phyloP scores from a whole-genome alignment of 2,113 vertebrate genomes.

The Zosterops japonicus region DNA sequence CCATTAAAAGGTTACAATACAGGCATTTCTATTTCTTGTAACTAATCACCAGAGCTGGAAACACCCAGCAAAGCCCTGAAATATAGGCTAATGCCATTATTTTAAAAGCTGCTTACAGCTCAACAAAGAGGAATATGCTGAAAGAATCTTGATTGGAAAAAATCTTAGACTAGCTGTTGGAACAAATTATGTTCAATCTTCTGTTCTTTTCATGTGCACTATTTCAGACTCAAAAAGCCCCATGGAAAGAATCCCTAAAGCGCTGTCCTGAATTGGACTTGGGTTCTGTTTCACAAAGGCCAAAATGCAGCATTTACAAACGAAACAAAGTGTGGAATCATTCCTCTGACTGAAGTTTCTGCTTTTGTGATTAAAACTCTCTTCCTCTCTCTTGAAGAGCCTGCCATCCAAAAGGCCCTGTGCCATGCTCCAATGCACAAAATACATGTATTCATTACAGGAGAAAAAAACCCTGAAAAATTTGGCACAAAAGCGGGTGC shows the following conservation, averaged over 20 bases:
- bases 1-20: conserved; percentile 56
- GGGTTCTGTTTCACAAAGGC: conserved; percentile 61
- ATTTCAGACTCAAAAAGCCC: conserved; percentile 41
- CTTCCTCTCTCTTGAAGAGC: conserved; percentile 67
- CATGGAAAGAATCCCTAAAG: conserved; percentile 43
- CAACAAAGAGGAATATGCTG: conserved; percentile 65
- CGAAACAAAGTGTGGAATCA: conserved; percentile 63
- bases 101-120: conserved; percentile 69
- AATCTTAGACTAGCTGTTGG: conserved; percentile 43
- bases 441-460: conserved; percentile 73
- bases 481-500: conserved; percentile 61
- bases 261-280: conserved; percentile 52
- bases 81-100: conserved; percentile 65
- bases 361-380: conserved; percentile 74
- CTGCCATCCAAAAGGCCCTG: conserved; percentile 54
- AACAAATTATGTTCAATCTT: conserved; percentile 58
- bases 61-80: conserved; percentile 37
- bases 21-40: conserved; percentile 18
- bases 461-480: conserved; percentile 50
- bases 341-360: conserved; percentile 57
- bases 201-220: conserved; percentile 47
- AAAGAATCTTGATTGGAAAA: conserved; percentile 62
- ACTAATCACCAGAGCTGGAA: conserved; percentile 46
- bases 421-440: conserved; percentile 72
- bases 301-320: conserved; percentile 62